Evolutionary conservation across 2,113 vertebrate species (phyloP).

Genomic region (Genyomyrus donnyi): DNA sequence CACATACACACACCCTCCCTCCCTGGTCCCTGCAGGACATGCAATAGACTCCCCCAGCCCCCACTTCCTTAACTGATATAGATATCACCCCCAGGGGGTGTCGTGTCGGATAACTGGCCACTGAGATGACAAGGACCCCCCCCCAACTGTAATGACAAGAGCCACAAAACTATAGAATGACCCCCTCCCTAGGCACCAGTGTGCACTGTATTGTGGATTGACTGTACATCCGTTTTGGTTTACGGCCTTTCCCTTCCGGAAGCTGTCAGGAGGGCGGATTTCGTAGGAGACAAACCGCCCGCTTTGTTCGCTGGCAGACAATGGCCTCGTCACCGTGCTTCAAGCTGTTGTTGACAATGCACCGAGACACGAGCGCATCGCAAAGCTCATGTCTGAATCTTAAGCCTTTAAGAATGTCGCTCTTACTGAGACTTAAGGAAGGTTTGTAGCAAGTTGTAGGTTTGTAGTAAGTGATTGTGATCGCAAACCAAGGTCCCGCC

Average conservation of each 20-base stretch:
- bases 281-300: not conserved
- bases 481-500: not conserved
- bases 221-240: not conserved
- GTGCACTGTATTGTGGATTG: not conserved
- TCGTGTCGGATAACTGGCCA: not conserved
- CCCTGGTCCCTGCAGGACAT: slow-evolving; percentile 18
- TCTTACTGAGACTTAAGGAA: not conserved
- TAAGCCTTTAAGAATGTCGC: not conserved
- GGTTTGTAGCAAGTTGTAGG: not conserved
- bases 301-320: slow-evolving; percentile 3
- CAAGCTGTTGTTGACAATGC: not conserved
- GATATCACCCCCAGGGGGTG: slow-evolving; percentile 36
- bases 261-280: not conserved
- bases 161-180: not conserved
- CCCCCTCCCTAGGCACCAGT: not conserved
- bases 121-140: slow-evolving; percentile 13
- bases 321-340: not conserved
- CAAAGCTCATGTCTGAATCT: not conserved
- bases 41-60: slow-evolving; percentile 47
- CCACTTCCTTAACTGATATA: slow-evolving; percentile 50
- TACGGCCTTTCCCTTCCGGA: not conserved
- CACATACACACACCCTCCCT: slow-evolving; percentile 14
- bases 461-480: not conserved
- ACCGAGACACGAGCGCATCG: not conserved
- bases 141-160: slow-evolving; percentile 17